A percentile compares a stretch with the other conserved stretches of the same genome.
phyloP scores from a whole-genome alignment of 2,888 invertebrate genomes.

The Mylabris sibirica region DNA sequence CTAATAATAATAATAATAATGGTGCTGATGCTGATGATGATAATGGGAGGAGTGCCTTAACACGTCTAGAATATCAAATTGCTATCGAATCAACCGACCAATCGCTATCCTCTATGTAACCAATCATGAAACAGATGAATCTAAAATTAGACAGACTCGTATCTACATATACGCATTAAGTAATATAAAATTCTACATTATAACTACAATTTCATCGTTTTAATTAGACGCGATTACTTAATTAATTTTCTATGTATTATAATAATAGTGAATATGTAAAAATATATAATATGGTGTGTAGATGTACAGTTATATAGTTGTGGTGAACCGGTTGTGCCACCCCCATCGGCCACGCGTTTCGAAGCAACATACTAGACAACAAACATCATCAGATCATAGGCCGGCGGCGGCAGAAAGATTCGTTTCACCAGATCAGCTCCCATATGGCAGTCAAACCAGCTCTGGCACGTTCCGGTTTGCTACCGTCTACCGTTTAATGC shows the following conservation, averaged over 20 bases:
- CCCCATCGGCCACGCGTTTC: constrained; percentile 44
- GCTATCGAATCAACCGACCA: constrained; percentile 43
- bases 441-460: constrained; percentile 58
- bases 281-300: background rate
- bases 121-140: constrained; percentile 49
- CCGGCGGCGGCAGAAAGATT: constrained; percentile 33
- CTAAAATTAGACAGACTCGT: constrained; percentile 43
- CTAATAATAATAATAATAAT: background rate
- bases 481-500: constrained; percentile 40
- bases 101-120: constrained; percentile 42
- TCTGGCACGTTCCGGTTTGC: constrained; percentile 54
- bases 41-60: constrained; percentile 15
- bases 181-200: background rate
- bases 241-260: background rate
- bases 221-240: background rate
- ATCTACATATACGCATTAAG: background rate
- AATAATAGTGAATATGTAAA: background rate
- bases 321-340: constrained; percentile 49
- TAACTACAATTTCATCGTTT: background rate
- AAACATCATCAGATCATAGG: constrained; percentile 20
- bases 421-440: constrained; percentile 33
- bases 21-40: background rate
- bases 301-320: constrained; percentile 39
- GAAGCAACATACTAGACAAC: constrained; percentile 24
- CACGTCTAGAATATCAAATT: constrained; percentile 47